Evolutionary conservation across 2,888 invertebrate species (phyloP), one percentile per base, ranked within the genome.

Genomic region (Agonopterix subpropinquella): DNA sequence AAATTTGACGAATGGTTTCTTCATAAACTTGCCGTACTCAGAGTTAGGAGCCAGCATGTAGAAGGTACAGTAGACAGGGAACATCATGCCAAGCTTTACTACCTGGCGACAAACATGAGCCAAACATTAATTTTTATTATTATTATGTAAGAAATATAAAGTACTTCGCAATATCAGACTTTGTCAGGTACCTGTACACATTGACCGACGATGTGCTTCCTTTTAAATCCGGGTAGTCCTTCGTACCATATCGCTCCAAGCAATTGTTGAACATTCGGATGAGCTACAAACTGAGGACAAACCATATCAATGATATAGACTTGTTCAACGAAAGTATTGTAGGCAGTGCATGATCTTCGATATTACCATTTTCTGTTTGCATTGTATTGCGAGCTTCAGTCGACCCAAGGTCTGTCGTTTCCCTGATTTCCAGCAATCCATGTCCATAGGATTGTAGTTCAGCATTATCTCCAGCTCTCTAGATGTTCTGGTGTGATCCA

Each of bases 1-100:
- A 85, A 99, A 99, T 80, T 99, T 99, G 67, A 99, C 97, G 80
- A 99, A 99, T 0, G 99, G 99, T 74, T 98, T 98, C 73, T 97
- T 95, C 94, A 98, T 95, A 68, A 98, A 96, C 58, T 92, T 89
- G 10, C 98, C 98, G 76, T 96, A 92, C 47, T 92, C 92, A 0
- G 96, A 96, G 52, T 95, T 94, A 0, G 99, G 99, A 0, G 96
- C 94, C 53, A 98, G 69, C 91, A 99, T 94, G 83, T 99, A 98
- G 57, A 96, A 93, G 36, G 96, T 89, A 62, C 97, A 96, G 80
- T 98, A 96, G 10, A 98, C 88, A 0, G 99, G 98, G 75, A 98
- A 99, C 92, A 97, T 94, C 44, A 95, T 91, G 0, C 96, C 97
- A 36, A 98, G 90, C 74, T 95, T 93, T 4, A 94, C 91, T 5